Percentiles rank a stretch among this genome's conserved stretches.
phyloP scores from a whole-genome alignment of 2,797 vertebrate species.

The Pachyuromys duprasi region DNA sequence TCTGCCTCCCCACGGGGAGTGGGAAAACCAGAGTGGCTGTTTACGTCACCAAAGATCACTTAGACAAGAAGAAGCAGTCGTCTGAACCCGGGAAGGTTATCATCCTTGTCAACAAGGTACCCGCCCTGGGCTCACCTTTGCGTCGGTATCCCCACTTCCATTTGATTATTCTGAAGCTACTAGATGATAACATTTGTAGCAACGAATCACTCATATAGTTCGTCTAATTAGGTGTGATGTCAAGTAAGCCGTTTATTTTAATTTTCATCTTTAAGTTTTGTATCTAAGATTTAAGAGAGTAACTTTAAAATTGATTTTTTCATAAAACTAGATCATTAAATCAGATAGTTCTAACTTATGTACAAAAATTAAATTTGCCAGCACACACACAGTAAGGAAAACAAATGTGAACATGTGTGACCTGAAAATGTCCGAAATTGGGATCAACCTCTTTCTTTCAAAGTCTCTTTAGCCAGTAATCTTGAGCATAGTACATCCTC shows the following conservation, averaged over 20 bases:
- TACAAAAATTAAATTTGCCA: background rate
- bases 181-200: background rate
- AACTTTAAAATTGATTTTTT: conserved; percentile 4
- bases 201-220: background rate
- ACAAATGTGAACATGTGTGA: background rate
- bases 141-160: background rate
- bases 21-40: conserved; percentile 98
- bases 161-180: background rate
- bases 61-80: conserved; percentile 90
- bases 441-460: background rate
- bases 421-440: conserved; percentile 1
- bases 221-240: conserved; percentile 14
- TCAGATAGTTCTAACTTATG: background rate
- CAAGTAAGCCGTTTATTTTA: conserved; percentile 31
- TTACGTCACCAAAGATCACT: conserved; percentile 95
- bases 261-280: conserved; percentile 8
- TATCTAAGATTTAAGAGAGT: conserved; percentile 17
- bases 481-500: background rate
- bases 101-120: conserved; percentile 98
- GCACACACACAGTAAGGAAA: conserved; percentile 2
- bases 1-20: conserved; percentile 98
- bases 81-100: conserved; percentile 92
- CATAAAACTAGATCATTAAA: background rate
- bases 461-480: background rate
- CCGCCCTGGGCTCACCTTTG: background rate